phyloP scores from a whole-genome alignment of 2,113 vertebrate genomes.

The Pelecanoides urinatrix region DNA sequence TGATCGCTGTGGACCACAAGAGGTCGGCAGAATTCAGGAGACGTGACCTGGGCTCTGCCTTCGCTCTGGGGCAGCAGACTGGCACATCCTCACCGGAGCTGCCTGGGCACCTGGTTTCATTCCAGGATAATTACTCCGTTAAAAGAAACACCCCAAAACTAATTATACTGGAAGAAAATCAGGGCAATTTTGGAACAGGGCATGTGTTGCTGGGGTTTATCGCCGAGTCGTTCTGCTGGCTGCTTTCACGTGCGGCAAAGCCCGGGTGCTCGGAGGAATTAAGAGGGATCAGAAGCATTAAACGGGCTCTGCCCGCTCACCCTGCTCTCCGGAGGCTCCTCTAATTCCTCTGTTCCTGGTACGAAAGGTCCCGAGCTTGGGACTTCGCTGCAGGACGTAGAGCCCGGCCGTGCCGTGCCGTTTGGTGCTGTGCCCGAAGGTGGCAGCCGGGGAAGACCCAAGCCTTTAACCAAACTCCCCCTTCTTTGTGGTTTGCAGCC shows the following conservation, averaged over 20 bases:
- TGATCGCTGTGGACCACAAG: not conserved
- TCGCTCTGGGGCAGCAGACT: not conserved
- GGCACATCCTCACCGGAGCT: not conserved
- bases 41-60: not conserved
- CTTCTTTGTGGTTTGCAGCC: not conserved
- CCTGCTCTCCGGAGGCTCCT: not conserved
- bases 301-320: not conserved
- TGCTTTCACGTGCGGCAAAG: not conserved
- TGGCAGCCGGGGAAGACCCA: not conserved
- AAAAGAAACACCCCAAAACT: not conserved
- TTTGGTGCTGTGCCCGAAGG: not conserved
- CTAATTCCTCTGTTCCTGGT: not conserved
- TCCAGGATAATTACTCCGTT: not conserved
- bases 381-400: not conserved
- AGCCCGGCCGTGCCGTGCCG: rapidly evolving
- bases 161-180: not conserved
- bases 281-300: not conserved
- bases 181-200: not conserved
- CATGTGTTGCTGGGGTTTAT: rapidly evolving
- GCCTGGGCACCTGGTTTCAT: not conserved
- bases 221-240: not conserved
- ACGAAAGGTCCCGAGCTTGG: not conserved
- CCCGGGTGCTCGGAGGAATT: not conserved
- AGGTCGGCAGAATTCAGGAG: not conserved
- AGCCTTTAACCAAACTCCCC: not conserved